phyloP scores from a whole-genome alignment of 2,888 invertebrate species.

The Drosophila kambysellisi region DNA sequence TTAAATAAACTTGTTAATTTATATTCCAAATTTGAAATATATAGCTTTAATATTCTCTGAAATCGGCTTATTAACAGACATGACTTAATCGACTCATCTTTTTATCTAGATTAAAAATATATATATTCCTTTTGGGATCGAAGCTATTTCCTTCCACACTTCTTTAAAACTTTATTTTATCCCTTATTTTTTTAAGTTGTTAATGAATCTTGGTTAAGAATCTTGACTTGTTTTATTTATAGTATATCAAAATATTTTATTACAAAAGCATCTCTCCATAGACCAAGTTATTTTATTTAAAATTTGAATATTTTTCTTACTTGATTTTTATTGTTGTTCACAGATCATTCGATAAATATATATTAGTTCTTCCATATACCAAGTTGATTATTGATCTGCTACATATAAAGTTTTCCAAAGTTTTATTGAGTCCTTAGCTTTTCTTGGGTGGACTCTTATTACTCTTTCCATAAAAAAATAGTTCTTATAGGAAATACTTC shows the following conservation, averaged over 20 bases:
- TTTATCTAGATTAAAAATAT: neutral
- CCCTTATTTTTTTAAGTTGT: neutral
- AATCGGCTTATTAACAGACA: neutral
- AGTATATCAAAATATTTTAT: neutral
- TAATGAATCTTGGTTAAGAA: no score
- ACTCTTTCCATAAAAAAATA: no score
- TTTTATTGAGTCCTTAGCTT: neutral
- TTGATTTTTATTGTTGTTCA: neutral
- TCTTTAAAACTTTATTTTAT: no score
- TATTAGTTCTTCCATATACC: no score
- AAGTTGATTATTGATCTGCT: neutral
- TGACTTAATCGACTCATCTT: neutral
- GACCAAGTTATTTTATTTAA: neutral
- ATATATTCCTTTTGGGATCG: neutral
- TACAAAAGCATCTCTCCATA: neutral
- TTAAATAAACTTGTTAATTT: neutral
- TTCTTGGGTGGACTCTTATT: neutral
- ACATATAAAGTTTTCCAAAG: neutral
- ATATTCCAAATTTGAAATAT: neutral
- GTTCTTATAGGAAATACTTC: no score
- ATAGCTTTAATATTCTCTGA: neutral
- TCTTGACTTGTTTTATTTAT: neutral
- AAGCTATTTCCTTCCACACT: neutral
- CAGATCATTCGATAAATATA: neutral
- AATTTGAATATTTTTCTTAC: neutral